A percentile compares a stretch with the other conserved stretches of the same genome.
These are phyloP conservation scores for Gila orcuttii DNA, from an alignment of 2,113 vertebrate genomes.

Conservation along the genomic window DNA sequence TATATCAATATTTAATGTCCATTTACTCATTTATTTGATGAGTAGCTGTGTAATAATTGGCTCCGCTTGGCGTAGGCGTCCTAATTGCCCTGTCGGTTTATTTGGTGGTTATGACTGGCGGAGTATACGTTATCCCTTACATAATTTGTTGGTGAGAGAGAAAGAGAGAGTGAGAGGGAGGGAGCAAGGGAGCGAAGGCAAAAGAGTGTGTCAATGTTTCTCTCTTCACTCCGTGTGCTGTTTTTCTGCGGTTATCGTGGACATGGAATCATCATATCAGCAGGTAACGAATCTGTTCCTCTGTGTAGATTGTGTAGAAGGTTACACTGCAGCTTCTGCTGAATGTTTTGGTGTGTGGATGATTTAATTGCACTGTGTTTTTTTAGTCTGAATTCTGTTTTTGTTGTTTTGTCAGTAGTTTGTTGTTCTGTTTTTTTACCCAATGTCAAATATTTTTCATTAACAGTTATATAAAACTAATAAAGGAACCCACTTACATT, in stretches of 20 bases:
- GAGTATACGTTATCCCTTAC: conserved; percentile 24
- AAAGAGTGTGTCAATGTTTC: background rate
- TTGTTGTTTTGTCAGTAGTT: background rate
- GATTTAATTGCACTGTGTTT: background rate
- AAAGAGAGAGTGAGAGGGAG: conserved; percentile 55
- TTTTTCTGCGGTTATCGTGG: background rate
- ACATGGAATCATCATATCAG: conserved; percentile 11
- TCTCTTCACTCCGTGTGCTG: background rate
- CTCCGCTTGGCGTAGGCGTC: background rate
- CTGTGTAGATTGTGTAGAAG: background rate
- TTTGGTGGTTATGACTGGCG: conserved; percentile 19
- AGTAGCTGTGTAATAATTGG: background rate
- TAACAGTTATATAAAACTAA: background rate
- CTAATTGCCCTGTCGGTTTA: conserved; percentile 39
- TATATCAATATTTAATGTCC: background rate
- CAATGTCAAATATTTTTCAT: background rate
- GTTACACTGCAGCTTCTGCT: background rate
- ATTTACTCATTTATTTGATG: background rate
- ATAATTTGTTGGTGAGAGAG: conserved; percentile 14
- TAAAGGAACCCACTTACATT: background rate
- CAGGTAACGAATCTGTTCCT: conserved; percentile 7
- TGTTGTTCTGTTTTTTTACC: background rate
- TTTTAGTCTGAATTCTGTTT: background rate
- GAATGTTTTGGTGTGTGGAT: background rate
- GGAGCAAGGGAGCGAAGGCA: conserved; percentile 45